Evolutionary conservation across 2,113 vertebrate genomes (phyloP), one percentile per base, ranked within the genome.

Genomic region (Neomonachus schauinslandi): DNA sequence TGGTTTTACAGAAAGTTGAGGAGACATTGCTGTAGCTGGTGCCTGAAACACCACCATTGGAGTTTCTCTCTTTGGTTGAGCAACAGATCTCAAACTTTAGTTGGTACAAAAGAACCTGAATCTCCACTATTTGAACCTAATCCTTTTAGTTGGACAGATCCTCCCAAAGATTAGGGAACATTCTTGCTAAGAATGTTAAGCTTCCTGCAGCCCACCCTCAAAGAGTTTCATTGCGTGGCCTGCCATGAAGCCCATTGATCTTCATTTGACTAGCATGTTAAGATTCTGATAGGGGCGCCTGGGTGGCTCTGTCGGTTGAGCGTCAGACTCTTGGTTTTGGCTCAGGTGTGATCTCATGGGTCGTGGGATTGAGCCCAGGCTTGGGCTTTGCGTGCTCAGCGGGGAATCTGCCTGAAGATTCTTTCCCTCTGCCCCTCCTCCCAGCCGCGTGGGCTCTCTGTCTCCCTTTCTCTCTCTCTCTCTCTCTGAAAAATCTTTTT

Each of bases 1-100:
- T 26, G 33, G 53, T 93, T 93, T 93, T 91, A 33, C 36, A 5
- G 36, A 11, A 94, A 90, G 31, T 83, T 97, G 91, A 83, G 33
- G 22, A 95, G 89, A 79, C 4, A 39, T 3, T 21, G 15, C 18
- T 51, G 21, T 24, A 71, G 13, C 19, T 91, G 59, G 4, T 94
- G 21, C 31, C 28, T 81, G 6, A 72, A 77, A 91, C 13, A 6
- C 26, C 65, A 74, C 46, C 6, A 69, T n/a, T 31, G 76, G 31
- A 80, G 7, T 18, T 67, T 61, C 53, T 69, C 24, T 83, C 59
- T 39, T 82, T 92, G 21, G 2, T 90, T 90, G 8, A 63, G 11
- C 28, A 82, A 31, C 9, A 79, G 59, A 42, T 83, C 36, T 87
- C 61, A 86, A 63, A 65, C 21, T 61, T 96, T 46, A 46, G 3